Evolutionary conservation across 1,140 invertebrate genomes (phyloP), one percentile per base, ranked within the genome.

Genomic region (Eumaeus atala): DNA sequence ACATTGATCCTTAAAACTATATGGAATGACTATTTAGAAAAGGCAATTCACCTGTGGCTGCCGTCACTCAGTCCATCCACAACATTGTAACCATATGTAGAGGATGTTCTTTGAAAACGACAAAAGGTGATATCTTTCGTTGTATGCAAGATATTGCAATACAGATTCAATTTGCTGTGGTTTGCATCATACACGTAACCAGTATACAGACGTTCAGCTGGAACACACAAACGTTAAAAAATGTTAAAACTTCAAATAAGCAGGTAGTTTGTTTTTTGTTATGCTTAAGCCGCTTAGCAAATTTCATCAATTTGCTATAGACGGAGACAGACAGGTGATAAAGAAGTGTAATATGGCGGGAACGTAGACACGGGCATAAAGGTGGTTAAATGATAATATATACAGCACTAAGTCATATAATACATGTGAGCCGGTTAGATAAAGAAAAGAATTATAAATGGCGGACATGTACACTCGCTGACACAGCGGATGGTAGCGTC

Each of bases 41-140:
- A 50, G 11, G 34, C 33, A 8, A n/a, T 38, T 51, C 61, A 87
- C 85, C 84, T 87, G 61, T 81, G 77, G 8, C 52, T 58, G 9
- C 81, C 82, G 59, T 87, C 79, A 48, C 87, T 82, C 34, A 88
- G 57, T 12, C 87, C 87, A 48, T 86, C 83, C 9, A 77, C 57
- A 1, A 88, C 67, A 61, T 85, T 84, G 47, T 73, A 87, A n/a
- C 85, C 85, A n/a, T 66, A 66, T 5, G 54, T 50, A 42, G 74
- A 60, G 5, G 67, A 66, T 1, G 72, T 77, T 52, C 73, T 80
- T 62, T 88, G 83, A 55, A 88, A 88, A 6, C 87, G 77, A 44
- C 87, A 88, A 56, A 87, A 88, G 0, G 78, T 81, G 3, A 88
- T 70, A 54, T 74, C 76, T 49, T 81, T 84, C 8, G 40, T 48